Evolutionary conservation across 2,888 invertebrate genomes (phyloP), one percentile per base, ranked within the genome.

Genomic region (Chelonus formosanus): DNA sequence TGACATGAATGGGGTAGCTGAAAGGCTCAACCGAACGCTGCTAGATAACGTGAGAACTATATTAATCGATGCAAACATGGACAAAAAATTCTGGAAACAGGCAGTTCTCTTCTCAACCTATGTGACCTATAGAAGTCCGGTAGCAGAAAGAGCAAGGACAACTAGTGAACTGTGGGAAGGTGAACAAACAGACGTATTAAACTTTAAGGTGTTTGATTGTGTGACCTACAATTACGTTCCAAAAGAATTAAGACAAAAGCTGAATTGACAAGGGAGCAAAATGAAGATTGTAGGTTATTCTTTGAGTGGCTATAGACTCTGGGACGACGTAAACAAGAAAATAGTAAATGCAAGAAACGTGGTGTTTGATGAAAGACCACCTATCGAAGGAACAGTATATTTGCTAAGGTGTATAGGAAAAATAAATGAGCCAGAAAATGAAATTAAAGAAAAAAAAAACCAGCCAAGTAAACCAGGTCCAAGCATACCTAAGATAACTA

Each of bases 21-120:
- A 74, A 53, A 53, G 74, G 7, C 73, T 74, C 40, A 77, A 75
- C 40, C 60, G 74, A 52, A 66, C 69, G 7, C 48, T 75, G 1
- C 34, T 73, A 3, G 74, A 76, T 50, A 71, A 69, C 47, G 65
- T 71, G n/a, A 66, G 73, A 61, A 72, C 71, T 6, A 69, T 76
- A 69, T 36, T 76, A 5, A 52, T 72, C 3, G 73, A 75, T 47
- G 70, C 74, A 3, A 40, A 55, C 31, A 50, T 73, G 4, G 34
- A 50, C 8, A 69, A 71, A 6, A 70, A 66, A 36, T 76, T 71
- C 45, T 75, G 74, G 73, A 73, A 67, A 35, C 75, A 77, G 47
- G 73, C 75, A 6, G 66, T 73, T 0, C 68, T 54, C 44, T 71
- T 71, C 5, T 74, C 71, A 0, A 71, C 65, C 34, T 73, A 70